These are phyloP conservation scores for Cheiracanthium punctorium DNA, from an alignment of 2,888 invertebrate species.

Conservation along the genomic window DNA sequence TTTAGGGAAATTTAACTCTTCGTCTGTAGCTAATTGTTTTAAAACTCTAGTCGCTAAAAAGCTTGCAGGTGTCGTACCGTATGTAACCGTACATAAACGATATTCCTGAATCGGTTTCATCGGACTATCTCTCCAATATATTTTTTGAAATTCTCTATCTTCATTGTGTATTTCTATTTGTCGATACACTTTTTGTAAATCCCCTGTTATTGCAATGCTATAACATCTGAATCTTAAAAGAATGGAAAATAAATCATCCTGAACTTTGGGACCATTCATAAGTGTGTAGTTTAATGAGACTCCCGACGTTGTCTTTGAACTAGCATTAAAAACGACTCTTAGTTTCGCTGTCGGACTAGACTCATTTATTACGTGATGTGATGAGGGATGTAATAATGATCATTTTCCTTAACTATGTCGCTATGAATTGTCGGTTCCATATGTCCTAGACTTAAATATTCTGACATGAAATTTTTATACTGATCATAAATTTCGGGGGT, in stretches of 20 bases:
- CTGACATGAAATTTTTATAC: not conserved
- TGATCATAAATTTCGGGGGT: too few species aligned
- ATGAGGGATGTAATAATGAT: too few species aligned
- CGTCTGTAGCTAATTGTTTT: too few species aligned
- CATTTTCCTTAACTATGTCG: too few species aligned
- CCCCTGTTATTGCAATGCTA: constrained; percentile 1
- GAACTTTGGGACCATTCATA: not conserved
- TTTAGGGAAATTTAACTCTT: not conserved
- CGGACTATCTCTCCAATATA: not conserved
- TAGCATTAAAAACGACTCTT: constrained; percentile 5
- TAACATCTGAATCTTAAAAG: not conserved
- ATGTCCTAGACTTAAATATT: too few species aligned
- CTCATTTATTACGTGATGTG: constrained; percentile 4
- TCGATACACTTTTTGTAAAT: constrained; percentile 26
- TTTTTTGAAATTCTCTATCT: constrained; percentile 18
- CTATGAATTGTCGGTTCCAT: too few species aligned
- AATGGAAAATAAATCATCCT: constrained; percentile 4
- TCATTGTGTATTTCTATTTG: constrained; percentile 11
- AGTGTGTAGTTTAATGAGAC: not conserved
- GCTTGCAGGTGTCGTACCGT: not conserved
- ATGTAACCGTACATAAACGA: not conserved
- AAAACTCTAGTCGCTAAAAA: not conserved
- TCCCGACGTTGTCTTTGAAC: too few species aligned
- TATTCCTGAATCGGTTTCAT: constrained; percentile 16
- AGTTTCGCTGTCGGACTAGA: not conserved